phyloP scores from a whole-genome alignment of 2,888 invertebrate genomes.

The Coenonympha glycerion region DNA sequence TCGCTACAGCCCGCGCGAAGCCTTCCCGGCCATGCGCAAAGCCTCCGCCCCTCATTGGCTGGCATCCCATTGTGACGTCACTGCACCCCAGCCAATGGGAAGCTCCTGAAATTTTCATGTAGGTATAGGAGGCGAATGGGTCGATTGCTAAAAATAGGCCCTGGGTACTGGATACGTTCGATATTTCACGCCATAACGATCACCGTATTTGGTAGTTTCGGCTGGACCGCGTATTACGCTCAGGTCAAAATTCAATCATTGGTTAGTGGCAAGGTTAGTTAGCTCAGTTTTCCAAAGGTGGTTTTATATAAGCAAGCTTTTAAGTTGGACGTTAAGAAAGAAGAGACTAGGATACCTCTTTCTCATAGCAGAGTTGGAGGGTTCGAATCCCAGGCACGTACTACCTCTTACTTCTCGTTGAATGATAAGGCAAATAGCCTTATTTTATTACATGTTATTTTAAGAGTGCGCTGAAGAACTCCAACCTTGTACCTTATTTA shows the following conservation, averaged over 20 bases:
- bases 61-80: conserved; percentile 57
- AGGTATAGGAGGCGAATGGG: conserved; percentile 59
- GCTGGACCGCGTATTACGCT: background rate
- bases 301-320: too few relatives aligned
- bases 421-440: too few relatives aligned
- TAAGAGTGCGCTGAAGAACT: too few relatives aligned
- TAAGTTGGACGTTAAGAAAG: too few relatives aligned
- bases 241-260: background rate
- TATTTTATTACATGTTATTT: too few relatives aligned
- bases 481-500: too few relatives aligned
- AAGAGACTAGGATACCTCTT: too few relatives aligned
- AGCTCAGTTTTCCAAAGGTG: too few relatives aligned
- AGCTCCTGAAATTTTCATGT: conserved; percentile 64
- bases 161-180: conserved; percentile 36
- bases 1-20: conserved; percentile 45
- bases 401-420: too few relatives aligned
- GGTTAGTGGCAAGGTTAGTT: background rate
- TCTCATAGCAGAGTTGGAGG: too few relatives aligned
- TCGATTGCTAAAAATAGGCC: conserved; percentile 70
- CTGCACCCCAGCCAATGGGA: conserved; percentile 48
- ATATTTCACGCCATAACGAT: conserved; percentile 24
- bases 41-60: conserved; percentile 52
- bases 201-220: background rate
- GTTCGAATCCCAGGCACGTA: too few relatives aligned
- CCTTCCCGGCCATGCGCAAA: conserved; percentile 59